Evolutionary conservation across 1,140 invertebrate genomes (phyloP), one percentile per base, ranked within the genome.

Genomic region (Pinna nobilis): DNA sequence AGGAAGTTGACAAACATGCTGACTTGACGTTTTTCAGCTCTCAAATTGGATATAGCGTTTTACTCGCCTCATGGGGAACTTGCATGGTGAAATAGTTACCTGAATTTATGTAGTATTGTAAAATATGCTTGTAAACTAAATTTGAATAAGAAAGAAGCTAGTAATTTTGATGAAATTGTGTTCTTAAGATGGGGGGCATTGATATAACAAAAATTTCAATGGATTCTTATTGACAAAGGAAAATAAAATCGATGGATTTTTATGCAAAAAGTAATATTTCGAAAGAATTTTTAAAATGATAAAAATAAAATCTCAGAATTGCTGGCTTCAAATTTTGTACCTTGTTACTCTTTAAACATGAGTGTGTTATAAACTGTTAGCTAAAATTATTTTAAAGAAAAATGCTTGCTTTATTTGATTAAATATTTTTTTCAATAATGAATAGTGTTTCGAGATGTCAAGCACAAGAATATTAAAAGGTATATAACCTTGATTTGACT

Each of bases 301-400:
- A 3, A 44, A 23, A 55, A 44, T 30, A 47, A 23, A 60, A 60
- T 23, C 61, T 65, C 59, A 55, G 25, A 72, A 72, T 64, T 72
- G 66, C 70, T 72, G 50, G 59, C 59, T 72, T 63, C 59, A 23
- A 20, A 33, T 44, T 44, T 63, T 63, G 20, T 37, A 32, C 44
- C 59, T 63, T 41, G 20, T 63, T 63, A 63, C 37, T 23, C 33
- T 59, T 28, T 15, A 63, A 35, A 37, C 55, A 35, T 59, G 55
- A 41, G 59, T 63, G 59, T 63, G 33, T 63, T 44, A 63, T 63
- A 41, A 63, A 25, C 18, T 44, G 39, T 25, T 63, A 63, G 59
- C 59, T 44, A 44, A 44, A 44, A 44, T 44, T 11, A 44, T 9
- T n/a, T 44, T n/a, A n/a, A n/a, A n/a, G n/a, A n/a, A n/a, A n/a